These are phyloP conservation scores for Eleutherodactylus coqui DNA, from an alignment of 2,797 vertebrate species.

Conservation along the genomic window DNA sequence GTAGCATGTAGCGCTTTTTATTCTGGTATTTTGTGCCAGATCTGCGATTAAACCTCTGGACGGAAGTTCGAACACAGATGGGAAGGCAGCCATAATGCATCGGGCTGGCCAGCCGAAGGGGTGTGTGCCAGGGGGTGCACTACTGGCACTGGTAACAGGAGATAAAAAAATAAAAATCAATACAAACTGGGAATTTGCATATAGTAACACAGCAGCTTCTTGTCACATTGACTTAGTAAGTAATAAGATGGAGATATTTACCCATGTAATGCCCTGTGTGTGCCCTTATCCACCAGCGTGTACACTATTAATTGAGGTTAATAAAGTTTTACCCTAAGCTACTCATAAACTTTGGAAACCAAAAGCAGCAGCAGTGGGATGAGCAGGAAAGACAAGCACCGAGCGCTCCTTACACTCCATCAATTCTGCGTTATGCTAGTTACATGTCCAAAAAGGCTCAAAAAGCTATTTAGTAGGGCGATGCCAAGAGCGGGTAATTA, in stretches of 20 bases:
- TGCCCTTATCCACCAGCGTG: conserved; percentile 1
- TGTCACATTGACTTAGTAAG: too few species aligned
- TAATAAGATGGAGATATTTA: background rate
- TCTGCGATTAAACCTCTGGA: too few species aligned
- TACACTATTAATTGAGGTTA: conserved; percentile 21
- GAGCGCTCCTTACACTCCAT: conserved; percentile 47
- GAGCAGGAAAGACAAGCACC: conserved; percentile 34
- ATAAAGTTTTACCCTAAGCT: background rate
- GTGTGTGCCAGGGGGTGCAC: too few species aligned
- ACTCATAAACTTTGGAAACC: conserved; percentile 8
- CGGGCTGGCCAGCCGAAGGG: too few species aligned
- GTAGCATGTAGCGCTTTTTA: too few species aligned
- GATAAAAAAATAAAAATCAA: too few species aligned
- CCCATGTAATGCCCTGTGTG: background rate
- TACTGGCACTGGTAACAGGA: too few species aligned
- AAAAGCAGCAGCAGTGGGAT: conserved; percentile 7
- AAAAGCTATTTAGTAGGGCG: conserved; percentile 42
- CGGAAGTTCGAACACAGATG: too few species aligned
- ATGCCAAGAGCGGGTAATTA: conserved; percentile 58
- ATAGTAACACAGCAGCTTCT: too few species aligned
- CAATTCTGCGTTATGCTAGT: conserved; percentile 29
- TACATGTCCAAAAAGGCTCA: conserved; percentile 48
- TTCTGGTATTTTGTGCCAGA: too few species aligned
- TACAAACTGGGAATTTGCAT: too few species aligned
- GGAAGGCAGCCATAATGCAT: too few species aligned